Evolutionary conservation across 1,140 invertebrate genomes (phyloP).

Genomic region (Chlorops oryzae): DNA sequence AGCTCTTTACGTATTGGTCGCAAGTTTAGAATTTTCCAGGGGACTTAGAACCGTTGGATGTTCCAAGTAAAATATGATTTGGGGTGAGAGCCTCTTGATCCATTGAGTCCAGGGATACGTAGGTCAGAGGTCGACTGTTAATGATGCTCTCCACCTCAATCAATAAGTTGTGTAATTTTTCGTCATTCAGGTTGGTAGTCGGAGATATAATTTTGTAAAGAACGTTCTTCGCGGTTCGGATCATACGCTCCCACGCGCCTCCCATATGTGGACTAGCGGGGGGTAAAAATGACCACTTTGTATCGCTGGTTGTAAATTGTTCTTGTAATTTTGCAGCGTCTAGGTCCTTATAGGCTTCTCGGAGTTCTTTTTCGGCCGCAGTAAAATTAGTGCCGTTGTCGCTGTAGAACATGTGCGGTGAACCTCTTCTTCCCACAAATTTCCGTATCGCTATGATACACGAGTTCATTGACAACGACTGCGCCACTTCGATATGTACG

Average conservation of each 20-base stretch:
- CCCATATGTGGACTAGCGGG: constrained; percentile 32
- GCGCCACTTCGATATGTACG: constrained; percentile 21
- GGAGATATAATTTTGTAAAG: constrained; percentile 15
- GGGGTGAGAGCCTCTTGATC: constrained; percentile 30
- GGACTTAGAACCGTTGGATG: constrained; percentile 3
- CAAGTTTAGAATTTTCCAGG: too few relatives aligned
- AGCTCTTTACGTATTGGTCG: too few relatives aligned
- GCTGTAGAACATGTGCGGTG: too few relatives aligned
- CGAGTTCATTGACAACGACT: constrained; percentile 12
- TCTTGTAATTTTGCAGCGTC: constrained; percentile 6
- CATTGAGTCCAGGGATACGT: too few relatives aligned
- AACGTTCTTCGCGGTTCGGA: constrained; percentile 13
- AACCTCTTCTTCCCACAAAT: constrained; percentile 19
- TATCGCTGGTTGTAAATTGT: background rate
- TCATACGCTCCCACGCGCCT: constrained; percentile 22
- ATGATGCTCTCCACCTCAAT: constrained; percentile 26
- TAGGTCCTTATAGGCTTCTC: constrained; percentile 1
- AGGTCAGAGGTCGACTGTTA: constrained; percentile 33
- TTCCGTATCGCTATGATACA: constrained; percentile 17
- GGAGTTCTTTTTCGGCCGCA: constrained; percentile 26
- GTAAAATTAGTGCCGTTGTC: constrained; percentile 46
- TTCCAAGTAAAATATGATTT: constrained; percentile 28
- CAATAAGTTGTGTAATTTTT: too few relatives aligned
- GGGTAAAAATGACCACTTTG: constrained; percentile 31
- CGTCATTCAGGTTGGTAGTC: too few relatives aligned